A percentile compares a stretch with the other conserved stretches of the same genome.
phyloP scores from a whole-genome alignment of 2,113 vertebrate species.

The Rhynchomys soricoides region DNA sequence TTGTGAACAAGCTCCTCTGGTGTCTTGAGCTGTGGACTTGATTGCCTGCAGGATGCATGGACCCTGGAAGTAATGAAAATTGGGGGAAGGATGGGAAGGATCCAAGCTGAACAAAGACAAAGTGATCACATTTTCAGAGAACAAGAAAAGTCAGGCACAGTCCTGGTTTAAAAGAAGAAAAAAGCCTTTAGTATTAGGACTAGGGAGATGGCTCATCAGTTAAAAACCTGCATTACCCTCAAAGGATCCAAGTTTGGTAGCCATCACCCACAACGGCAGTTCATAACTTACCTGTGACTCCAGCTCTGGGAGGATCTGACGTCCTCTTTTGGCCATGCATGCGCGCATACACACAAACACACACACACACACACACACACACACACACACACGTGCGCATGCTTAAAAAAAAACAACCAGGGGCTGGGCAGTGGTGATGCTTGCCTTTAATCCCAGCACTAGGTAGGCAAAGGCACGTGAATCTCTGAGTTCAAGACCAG shows the following conservation, averaged over 20 bases:
- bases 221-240: not conserved
- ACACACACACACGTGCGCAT: not conserved
- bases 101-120: constrained; percentile 53
- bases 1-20: constrained; percentile 22
- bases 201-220: not conserved
- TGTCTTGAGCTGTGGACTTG: constrained; percentile 52
- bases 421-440: not conserved
- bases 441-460: not conserved
- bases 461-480: not conserved
- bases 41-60: constrained; percentile 17
- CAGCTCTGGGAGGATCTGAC: not conserved
- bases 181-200: not conserved
- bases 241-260: not conserved
- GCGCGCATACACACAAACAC: not conserved
- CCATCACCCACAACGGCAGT: not conserved
- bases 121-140: not conserved
- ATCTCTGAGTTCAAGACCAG: not conserved
- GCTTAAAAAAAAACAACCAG: not conserved
- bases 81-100: not conserved
- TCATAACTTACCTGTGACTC: not conserved
- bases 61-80: constrained; percentile 56
- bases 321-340: not conserved
- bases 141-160: not conserved
- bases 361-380: not conserved
- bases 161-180: not conserved